phyloP scores from a whole-genome alignment of 2,113 vertebrate genomes.

The Leucoraja erinaceus region DNA sequence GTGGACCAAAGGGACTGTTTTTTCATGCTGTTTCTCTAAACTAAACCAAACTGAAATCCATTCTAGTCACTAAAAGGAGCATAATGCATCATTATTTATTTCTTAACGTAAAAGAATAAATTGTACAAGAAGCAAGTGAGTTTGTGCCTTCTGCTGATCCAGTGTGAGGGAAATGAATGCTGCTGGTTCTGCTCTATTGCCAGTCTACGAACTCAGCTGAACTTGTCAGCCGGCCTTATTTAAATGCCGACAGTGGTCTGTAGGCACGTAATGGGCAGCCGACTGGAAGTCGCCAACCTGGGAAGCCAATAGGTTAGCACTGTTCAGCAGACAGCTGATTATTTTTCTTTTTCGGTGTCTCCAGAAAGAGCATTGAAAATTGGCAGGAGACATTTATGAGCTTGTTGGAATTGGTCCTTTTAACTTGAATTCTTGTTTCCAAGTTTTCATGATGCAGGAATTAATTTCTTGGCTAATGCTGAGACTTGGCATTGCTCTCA shows the following conservation, averaged over 20 bases:
- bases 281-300: neutral
- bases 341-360: neutral
- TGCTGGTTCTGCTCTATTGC: neutral
- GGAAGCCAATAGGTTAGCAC: neutral
- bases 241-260: neutral
- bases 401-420: neutral
- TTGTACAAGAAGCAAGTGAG: neutral
- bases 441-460: neutral
- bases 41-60: neutral
- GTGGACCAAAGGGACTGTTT: too few species aligned
- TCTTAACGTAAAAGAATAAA: neutral
- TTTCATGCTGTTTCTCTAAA: too few species aligned
- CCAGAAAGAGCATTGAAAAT: neutral
- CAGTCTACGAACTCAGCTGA: neutral
- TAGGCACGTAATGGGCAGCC: too few species aligned
- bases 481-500: neutral
- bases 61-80: neutral
- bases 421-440: neutral
- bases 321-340: too few species aligned
- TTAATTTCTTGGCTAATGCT: neutral
- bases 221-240: neutral
- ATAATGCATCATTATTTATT: neutral
- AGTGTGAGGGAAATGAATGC: neutral
- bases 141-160: neutral
- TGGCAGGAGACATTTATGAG: neutral